Base-by-base conservation (phyloP, 2,797 vertebrate genomes). In the Gymnopithys bicolor region DNA sequence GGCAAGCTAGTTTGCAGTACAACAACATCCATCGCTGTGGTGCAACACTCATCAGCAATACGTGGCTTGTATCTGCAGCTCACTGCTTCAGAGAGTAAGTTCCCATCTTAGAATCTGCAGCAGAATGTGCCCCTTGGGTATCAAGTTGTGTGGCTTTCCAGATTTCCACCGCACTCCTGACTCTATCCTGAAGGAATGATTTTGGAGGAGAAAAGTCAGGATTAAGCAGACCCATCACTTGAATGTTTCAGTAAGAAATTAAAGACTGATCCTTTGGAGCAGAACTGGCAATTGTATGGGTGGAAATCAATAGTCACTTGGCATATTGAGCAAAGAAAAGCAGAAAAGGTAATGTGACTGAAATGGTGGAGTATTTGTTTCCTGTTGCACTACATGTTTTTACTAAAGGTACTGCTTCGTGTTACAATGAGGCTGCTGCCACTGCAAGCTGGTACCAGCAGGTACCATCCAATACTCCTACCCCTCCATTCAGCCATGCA, bases 1-100 rank as follows among this genome's bases (percentile, higher is more conserved):
- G 99, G 99, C 99, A 99, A 97, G 99, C 98, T 83, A 99, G 99
- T 84, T 94, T 99, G 75, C 98, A 98, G 91, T 94, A 98, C 22
- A 97, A 97, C 1, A 98, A 97, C 9, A 95, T 96, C 25, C 99
- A 99, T 84, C 98, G 94, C 12, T 99, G 99, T 33, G 99, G 99
- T 22, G 99, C 99, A 25, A 98, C 99, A 5, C 97, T 99, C 87
- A 95, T 99, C 97, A 99, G 96, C 51, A 97, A 98, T 11, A 98
- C 89, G 2, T 99, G 99, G 99, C 98, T 99, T 16, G 96, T 99
- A 84, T 99, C 98, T 58, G 99, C 99, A 12, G 99, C 99, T 58
- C 99, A 99, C 94, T 99, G 99, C 95, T 99, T 99, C 73, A 97
- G 98, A 97, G 97, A 96, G 99, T 99, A 97, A 97, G 98, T 95